Conservation (phyloP, 2,113 vertebrate species). For the Dicaeum eximium region DNA sequence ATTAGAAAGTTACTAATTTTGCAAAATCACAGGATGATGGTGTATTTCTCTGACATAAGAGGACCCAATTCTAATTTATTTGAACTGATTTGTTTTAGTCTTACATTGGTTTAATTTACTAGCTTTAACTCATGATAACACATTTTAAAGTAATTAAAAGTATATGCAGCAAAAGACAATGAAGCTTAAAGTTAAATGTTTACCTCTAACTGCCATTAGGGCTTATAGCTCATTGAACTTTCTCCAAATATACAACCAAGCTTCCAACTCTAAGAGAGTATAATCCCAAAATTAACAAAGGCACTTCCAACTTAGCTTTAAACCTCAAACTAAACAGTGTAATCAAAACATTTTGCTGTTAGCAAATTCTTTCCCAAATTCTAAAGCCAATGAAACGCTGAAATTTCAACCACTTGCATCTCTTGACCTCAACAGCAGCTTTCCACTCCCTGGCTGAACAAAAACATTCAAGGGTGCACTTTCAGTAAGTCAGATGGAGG, state of each 20-base stretch:
- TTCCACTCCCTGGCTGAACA: background rate
- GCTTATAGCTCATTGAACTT: background rate
- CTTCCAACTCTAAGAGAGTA: background rate
- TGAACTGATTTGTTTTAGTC: background rate
- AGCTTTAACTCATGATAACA: background rate
- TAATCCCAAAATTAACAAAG: constrained; percentile 29
- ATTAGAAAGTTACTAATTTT: background rate
- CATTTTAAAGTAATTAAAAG: background rate
- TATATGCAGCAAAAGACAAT: background rate
- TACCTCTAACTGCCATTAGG: background rate
- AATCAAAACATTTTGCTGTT: constrained; percentile 13
- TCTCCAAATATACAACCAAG: background rate
- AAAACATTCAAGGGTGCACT: background rate
- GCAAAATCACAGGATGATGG: background rate
- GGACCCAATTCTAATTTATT: background rate
- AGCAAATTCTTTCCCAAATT: constrained; percentile 18
- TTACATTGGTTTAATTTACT: background rate
- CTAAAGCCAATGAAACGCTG: background rate
- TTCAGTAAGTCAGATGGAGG: background rate
- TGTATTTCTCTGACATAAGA: background rate
- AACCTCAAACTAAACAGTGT: constrained; percentile 33
- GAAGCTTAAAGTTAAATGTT: background rate
- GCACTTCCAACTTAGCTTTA: background rate
- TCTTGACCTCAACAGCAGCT: background rate
- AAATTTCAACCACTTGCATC: background rate